Base-by-base conservation (phyloP, 2,888 invertebrate species). In the Andrena bicolor region DNA sequence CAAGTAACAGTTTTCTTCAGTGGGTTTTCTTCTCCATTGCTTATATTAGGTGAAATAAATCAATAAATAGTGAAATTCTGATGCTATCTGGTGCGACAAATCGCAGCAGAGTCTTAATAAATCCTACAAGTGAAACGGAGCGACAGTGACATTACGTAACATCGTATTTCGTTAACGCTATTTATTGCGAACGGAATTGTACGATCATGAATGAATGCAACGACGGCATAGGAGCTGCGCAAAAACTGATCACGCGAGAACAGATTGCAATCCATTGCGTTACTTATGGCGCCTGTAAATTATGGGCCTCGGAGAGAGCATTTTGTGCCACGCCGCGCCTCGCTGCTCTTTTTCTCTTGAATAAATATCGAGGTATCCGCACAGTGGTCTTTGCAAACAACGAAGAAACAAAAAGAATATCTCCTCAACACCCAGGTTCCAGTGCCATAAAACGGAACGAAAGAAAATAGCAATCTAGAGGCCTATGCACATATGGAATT, bases 261-360 rank as follows among this genome's bases (percentile, higher is more conserved):
- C 75, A 58, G 75, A 75, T 75, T 79, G 63, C 74, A 63, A 75
- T 23, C 53, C 48, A 26, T 76, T 76, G 68, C 79, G 69, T 70
- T 79, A 64, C 69, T 79, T 58, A 49, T 70, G 79, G 69, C 76
- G 79, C 60, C 79, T 41, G 69, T 79, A 79, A 76, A 79, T 79
- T 70, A 76, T 76, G 49, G 76, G 48, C 32, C 69, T 61, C 51
- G 26, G 26, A 66, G 13, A 35, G 58, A 48, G 51, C 23, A 65
- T 72, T 78, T 61, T 61, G 16, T 51, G 6, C 16, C 60, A 1
- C 26, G 56, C 53, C 66, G 61, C 74, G n/a, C 66, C 68, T 75
- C 66, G 51, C 23, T 72, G 58, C 28, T 66, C 63, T 28, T 56
- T 75, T 63, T 56, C 49, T 64, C 56, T 63, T 26, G 56, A 56